A percentile compares a stretch with the other conserved stretches of the same genome.
phyloP scores from a whole-genome alignment of 2,113 vertebrate genomes.

The Eublepharis macularius region DNA sequence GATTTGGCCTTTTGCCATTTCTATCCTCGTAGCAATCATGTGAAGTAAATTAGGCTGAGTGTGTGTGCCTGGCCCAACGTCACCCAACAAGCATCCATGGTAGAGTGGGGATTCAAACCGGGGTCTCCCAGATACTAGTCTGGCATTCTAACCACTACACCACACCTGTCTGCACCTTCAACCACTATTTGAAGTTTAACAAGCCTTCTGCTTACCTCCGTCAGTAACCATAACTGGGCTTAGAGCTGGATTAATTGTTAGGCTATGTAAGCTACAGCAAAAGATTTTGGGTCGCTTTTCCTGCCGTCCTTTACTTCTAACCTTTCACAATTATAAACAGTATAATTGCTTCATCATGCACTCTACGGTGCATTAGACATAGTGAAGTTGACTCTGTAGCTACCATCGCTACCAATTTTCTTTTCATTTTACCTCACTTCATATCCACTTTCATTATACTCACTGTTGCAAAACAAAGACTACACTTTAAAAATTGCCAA shows the following conservation, averaged over 20 bases:
- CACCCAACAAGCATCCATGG: no score
- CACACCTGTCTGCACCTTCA: no score
- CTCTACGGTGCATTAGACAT: not conserved
- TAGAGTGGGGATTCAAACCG: no score
- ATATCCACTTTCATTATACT: not conserved
- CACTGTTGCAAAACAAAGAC: conserved; percentile 2
- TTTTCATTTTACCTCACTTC: conserved; percentile 8
- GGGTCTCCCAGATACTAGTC: no score
- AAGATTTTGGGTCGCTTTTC: not conserved
- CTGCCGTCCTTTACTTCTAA: not conserved
- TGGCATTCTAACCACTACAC: no score
- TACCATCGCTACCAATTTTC: not conserved
- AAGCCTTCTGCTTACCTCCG: not conserved
- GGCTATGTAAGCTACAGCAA: not conserved
- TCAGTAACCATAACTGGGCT: not conserved
- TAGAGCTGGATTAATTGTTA: not conserved
- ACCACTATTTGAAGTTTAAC: no score
- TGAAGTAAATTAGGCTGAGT: no score
- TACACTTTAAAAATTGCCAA: not conserved
- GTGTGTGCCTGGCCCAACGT: no score
- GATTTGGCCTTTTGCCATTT: no score
- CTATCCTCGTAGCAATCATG: no score
- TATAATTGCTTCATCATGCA: not conserved
- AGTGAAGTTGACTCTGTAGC: not conserved
- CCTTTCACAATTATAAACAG: conserved; percentile 1